Base-by-base conservation (phyloP, 1,140 invertebrate genomes). In the Carposina sasakii region DNA sequence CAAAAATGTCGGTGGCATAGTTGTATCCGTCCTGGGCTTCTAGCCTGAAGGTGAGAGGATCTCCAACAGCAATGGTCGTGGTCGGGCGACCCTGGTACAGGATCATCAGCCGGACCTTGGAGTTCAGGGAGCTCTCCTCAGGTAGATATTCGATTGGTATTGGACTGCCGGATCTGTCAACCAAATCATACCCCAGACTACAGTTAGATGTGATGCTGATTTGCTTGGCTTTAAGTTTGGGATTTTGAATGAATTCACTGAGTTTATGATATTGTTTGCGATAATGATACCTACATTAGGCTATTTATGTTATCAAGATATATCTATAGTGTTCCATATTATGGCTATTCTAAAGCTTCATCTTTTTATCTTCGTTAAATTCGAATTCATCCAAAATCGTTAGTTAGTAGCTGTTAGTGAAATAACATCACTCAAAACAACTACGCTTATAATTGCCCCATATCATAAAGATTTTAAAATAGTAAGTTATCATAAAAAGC, bases 41-140 rank as follows among this genome's bases (percentile, higher is more conserved):
- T 21, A 97, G 74, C 46, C 94, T 88, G 85, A 97, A 96, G 1
- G 94, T 96, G 0, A 97, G 76, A 0, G 95, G 94, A 86, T 97
- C 95, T 9, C 95, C 95, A n/a, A 97, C 95, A 2, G 95, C 95
- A 31, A 97, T 96, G 0, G 95, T 96, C 0, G 95, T 97, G 0
- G 95, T 97, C 0, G 95, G 95, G 59, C 94, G 85, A 13, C 94
- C 94, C 81, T 96, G 92, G 70, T 96, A 97, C 5, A 97, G 66
- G 53, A 96, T 95, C 77, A 94, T 86, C 48, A 97, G 72, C 15
- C 94, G 89, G 0, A 97, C 93, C 71, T 94, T 92, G 0, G 94
- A 95, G 69, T 94, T 96, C 1, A 96, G 68, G 0, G 94, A 94
- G 66, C 96, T 96, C 72, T 97, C 94, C 1, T 95, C 94, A 21